Base-by-base conservation (phyloP, 1,140 invertebrate species). In the Neodiprion lecontei region DNA sequence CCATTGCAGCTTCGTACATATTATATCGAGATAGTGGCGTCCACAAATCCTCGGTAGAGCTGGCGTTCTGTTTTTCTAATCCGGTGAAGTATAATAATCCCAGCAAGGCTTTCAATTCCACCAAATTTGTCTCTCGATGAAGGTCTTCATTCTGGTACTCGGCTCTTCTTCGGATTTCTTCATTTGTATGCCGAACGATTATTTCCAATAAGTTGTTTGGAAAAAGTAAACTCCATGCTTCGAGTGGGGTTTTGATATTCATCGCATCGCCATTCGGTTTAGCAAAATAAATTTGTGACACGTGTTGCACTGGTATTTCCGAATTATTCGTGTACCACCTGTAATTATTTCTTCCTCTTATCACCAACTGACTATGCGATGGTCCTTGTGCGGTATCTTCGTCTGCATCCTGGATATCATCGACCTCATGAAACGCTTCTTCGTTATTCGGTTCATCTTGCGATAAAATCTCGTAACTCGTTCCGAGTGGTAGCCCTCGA, bases 141-240 rank as follows among this genome's bases (percentile, higher is more conserved):
- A 53, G 14, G 9, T 9, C 14, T 11, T 53, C 17, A 21, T 21
- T 21, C 17, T 53, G 17, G 17, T 21, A 10, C 17, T 66, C 28
- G 48, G 28, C 47, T 71, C 23, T 48, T 14, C 12, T 1, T n/a
- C 7, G 10, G 69, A 89, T 86, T 78, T 86, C 82, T 66, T 86
- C 81, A 84, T 89, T 90, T 28, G 88, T 89, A 71, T 86, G 85
- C 61, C 79, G 72, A 9, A 89, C 86, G 79, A 89, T 88, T 72
- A 84, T 80, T 61, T 89, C 85, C 10, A 90, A 76, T 72, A 89
- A 82, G 73, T 88, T 81, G 83, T 89, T 86, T 49, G 86, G 84
- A 9, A 90, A 85, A 9, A 89, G 79, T 17, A 86, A 76, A 69
- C 87, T 83, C 88, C 89, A 89, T 9, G 87, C 86, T 76, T 85